A percentile compares a stretch with the other conserved stretches of the same genome.
Evolutionary conservation across 2,797 vertebrate species (phyloP).

Genomic region (Euthynnus affinis): DNA sequence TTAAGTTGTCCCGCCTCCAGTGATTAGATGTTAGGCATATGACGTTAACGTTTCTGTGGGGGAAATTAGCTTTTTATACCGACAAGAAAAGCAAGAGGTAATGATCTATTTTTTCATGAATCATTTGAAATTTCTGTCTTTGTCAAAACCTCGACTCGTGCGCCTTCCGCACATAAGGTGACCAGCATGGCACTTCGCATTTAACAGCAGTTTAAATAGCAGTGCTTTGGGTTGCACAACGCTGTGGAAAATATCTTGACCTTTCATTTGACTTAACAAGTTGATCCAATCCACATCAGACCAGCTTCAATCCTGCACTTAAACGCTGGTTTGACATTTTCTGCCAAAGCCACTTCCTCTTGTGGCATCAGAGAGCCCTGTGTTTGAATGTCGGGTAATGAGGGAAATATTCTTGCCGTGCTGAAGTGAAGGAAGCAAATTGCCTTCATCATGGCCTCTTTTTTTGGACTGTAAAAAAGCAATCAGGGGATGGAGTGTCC

Average conservation of each 20-base stretch:
- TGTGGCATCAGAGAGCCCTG: slow-evolving; percentile 72
- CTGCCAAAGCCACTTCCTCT: slow-evolving; percentile 83
- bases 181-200: slow-evolving; percentile 34
- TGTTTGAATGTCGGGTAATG: slow-evolving; percentile 73
- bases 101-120: slow-evolving; percentile 18
- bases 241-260: slow-evolving; percentile 78
- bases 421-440: slow-evolving; percentile 66
- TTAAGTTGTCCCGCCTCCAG: neutral
- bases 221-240: slow-evolving; percentile 54
- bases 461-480: slow-evolving; percentile 69
- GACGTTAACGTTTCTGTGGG: slow-evolving; percentile 4
- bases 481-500: slow-evolving; percentile 60
- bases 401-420: slow-evolving; percentile 73
- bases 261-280: slow-evolving; percentile 85
- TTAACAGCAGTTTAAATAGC: slow-evolving; percentile 61
- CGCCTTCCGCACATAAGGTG: slow-evolving; percentile 34
- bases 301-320: slow-evolving; percentile 71
- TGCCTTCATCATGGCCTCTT: slow-evolving; percentile 66
- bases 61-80: slow-evolving; percentile 13
- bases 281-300: slow-evolving; percentile 79
- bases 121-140: slow-evolving; percentile 26
- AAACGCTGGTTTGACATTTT: slow-evolving; percentile 77
- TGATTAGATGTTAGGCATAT: slow-evolving; percentile 2
- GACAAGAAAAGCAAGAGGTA: slow-evolving; percentile 39
- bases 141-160: slow-evolving; percentile 13